phyloP scores from a whole-genome alignment of 2,113 vertebrate genomes.

The Percina caprodes region DNA sequence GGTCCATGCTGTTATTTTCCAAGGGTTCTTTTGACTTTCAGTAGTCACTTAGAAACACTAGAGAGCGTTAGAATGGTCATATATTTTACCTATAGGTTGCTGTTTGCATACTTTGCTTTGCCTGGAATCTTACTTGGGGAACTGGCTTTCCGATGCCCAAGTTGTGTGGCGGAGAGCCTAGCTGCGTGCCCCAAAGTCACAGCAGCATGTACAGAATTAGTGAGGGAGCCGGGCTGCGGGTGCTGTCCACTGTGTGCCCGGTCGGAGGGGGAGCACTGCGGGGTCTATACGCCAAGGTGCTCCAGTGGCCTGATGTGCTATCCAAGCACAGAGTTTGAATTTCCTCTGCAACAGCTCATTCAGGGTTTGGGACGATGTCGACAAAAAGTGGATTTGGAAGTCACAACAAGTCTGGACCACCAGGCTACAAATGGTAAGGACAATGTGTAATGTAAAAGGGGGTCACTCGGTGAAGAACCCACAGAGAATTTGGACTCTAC shows the following conservation, averaged over 20 bases:
- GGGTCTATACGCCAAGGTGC: slow-evolving; percentile 92
- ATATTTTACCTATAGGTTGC: slow-evolving; percentile 52
- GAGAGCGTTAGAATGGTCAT: slow-evolving; percentile 61
- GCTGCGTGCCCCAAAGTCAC: slow-evolving; percentile 78
- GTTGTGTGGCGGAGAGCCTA: slow-evolving; percentile 85
- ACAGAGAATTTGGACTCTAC: not conserved
- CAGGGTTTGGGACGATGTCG: slow-evolving; percentile 89
- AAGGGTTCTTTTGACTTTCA: slow-evolving; percentile 33
- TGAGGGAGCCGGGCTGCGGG: slow-evolving; percentile 90
- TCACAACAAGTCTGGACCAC: slow-evolving; percentile 66
- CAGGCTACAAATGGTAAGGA: slow-evolving; percentile 73
- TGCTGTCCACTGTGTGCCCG: slow-evolving; percentile 90
- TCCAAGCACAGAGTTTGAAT: slow-evolving; percentile 84
- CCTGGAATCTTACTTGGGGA: slow-evolving; percentile 71
- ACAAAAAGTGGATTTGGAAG: slow-evolving; percentile 82
- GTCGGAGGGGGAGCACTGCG: slow-evolving; percentile 87
- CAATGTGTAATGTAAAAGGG: not conserved
- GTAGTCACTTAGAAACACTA: slow-evolving; percentile 11
- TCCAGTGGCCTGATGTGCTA: slow-evolving; percentile 89
- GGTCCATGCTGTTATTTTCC: slow-evolving; percentile 35
- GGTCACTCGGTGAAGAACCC: too few relatives aligned
- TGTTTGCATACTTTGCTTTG: slow-evolving; percentile 64
- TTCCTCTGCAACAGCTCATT: slow-evolving; percentile 90
- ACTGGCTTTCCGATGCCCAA: slow-evolving; percentile 90
- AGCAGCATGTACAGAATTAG: slow-evolving; percentile 84